Conservation (phyloP, 37 sponge, comb jelly and placozoan genomes). For the Chondrosia reniformis region DNA sequence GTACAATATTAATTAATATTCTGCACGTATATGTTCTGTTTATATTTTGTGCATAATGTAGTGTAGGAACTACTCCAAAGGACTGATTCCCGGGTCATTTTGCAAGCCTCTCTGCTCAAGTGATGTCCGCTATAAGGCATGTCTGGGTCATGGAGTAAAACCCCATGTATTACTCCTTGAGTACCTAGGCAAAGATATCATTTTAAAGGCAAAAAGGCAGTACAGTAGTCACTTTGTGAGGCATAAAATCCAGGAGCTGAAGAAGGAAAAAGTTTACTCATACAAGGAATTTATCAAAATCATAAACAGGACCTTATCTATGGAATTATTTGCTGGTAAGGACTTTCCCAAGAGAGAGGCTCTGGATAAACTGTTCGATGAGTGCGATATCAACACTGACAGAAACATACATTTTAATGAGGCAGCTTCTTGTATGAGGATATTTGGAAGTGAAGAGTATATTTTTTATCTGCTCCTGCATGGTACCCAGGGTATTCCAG, state of each 20-base stretch:
- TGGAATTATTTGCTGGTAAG: not conserved
- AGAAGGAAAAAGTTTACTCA: not conserved
- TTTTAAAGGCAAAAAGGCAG: conserved; percentile 37
- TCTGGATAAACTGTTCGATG: conserved; percentile 20
- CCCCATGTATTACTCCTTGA: conserved; percentile 40
- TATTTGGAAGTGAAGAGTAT: conserved; percentile 48
- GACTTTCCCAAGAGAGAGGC: not conserved
- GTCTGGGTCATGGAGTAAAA: conserved; percentile 63
- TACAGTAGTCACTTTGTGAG: not conserved
- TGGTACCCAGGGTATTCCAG: conserved; percentile 23
- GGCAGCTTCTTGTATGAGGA: conserved; percentile 32
- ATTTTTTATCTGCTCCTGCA: conserved; percentile 34
- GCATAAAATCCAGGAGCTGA: not conserved
- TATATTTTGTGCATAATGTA: not conserved
- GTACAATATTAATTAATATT: not conserved
- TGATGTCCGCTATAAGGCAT: conserved; percentile 27
- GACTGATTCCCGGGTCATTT: conserved; percentile 43
- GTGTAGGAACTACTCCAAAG: conserved; percentile 51
- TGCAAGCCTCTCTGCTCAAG: conserved; percentile 45
- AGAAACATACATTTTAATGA: conserved; percentile 36
- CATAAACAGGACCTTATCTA: not conserved
- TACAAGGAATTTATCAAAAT: not conserved
- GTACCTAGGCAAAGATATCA: conserved; percentile 33
- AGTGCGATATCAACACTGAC: conserved; percentile 53
- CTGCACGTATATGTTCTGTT: not conserved